phyloP scores from a whole-genome alignment of 2,113 vertebrate species.

The Nannobrachium achirus region DNA sequence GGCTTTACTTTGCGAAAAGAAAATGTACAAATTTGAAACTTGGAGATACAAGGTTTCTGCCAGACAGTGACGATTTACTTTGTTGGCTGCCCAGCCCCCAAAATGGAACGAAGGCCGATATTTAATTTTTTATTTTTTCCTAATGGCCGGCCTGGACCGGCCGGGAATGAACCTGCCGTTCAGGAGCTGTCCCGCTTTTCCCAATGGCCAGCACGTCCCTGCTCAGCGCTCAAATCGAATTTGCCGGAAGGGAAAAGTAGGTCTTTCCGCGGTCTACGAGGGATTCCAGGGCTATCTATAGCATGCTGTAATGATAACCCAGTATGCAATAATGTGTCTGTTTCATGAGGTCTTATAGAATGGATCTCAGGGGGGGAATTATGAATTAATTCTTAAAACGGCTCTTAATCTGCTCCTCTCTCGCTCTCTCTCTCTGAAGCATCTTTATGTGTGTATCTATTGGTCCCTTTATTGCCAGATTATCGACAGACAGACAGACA shows the following conservation, averaged over 20 bases:
- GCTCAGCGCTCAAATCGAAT: slow-evolving; percentile 23
- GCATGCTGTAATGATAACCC: slow-evolving; percentile 48
- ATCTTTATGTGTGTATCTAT: background rate
- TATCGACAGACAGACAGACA: background rate
- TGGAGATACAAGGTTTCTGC: no score
- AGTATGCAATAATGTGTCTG: slow-evolving; percentile 46
- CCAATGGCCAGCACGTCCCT: no score
- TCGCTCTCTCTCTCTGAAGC: background rate
- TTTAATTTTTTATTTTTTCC: no score
- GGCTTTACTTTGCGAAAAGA: no score
- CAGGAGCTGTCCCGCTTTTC: no score
- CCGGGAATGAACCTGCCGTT: no score
- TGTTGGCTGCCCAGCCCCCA: no score
- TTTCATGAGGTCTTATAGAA: slow-evolving; percentile 46
- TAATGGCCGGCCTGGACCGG: no score
- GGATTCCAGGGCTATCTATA: slow-evolving; percentile 65
- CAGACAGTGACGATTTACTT: no score
- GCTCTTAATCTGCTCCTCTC: slow-evolving; percentile 36
- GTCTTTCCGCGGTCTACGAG: slow-evolving; percentile 42
- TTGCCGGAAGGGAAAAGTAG: slow-evolving; percentile 49
- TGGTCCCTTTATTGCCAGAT: background rate
- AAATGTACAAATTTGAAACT: no score
- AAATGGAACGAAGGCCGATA: no score
- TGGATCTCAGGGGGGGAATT: slow-evolving; percentile 59
- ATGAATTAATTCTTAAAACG: slow-evolving; percentile 47